phyloP scores from a whole-genome alignment of 2,888 invertebrate species.

The Drosophila greeni region DNA sequence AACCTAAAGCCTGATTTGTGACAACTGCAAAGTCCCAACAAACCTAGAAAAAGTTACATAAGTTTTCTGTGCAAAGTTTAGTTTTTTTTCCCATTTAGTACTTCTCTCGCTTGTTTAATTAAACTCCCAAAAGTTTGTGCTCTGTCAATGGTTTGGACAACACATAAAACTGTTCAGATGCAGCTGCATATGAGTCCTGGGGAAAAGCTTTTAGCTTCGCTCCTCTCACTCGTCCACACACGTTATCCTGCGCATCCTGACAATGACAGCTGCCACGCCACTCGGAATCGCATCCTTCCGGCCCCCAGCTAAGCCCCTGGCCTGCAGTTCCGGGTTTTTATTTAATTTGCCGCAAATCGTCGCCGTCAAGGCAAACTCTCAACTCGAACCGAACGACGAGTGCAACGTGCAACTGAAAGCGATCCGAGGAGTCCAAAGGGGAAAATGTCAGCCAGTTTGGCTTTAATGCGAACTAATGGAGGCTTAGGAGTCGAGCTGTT shows the following conservation, averaged over 20 bases:
- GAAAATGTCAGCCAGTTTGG: constrained; percentile 1
- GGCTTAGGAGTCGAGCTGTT: constrained; percentile 2
- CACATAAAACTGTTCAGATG: background rate
- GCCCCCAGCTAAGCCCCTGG: background rate
- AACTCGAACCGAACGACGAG: background rate
- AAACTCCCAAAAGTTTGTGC: constrained; percentile 21
- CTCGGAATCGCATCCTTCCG: constrained; percentile 24
- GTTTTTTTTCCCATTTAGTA: background rate
- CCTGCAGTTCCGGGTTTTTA: constrained; percentile 30
- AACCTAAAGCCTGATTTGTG: constrained; percentile 27
- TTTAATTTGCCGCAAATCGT: constrained; percentile 61
- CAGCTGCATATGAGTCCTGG: constrained; percentile 9
- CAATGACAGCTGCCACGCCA: constrained; percentile 38
- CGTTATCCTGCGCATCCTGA: constrained; percentile 37
- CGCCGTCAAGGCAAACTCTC: constrained; percentile 43
- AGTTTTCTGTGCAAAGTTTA: constrained; percentile 7
- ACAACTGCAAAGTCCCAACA: constrained; percentile 12
- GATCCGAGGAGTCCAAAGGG: constrained; percentile 17
- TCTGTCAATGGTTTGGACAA: constrained; percentile 16
- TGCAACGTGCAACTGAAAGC: constrained; percentile 24
- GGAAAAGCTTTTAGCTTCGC: constrained; percentile 45
- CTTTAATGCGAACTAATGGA: constrained; percentile 11
- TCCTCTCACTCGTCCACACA: constrained; percentile 20
- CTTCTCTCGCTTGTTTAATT: constrained; percentile 15
- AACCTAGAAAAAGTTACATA: constrained; percentile 15